Base-by-base conservation (phyloP, 2,888 invertebrate species). In the Therioaphis trifolii region DNA sequence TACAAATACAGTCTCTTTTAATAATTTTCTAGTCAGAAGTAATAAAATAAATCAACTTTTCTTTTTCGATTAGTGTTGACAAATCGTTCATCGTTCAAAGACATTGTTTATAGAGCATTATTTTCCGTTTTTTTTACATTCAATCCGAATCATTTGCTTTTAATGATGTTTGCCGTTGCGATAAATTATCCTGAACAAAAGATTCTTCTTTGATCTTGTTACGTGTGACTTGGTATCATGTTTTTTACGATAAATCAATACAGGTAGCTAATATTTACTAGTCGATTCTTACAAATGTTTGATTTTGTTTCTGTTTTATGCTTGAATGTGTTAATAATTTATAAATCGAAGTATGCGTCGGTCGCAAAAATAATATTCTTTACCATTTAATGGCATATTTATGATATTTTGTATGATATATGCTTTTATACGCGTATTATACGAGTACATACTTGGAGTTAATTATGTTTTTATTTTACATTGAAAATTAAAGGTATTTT, bases 91-190 rank as follows among this genome's bases (percentile, higher is more conserved):
- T 76, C 29, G n/a, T 9, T 27, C 46, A 46, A 61, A 76, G 21
- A 27, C 29, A 21, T 76, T 49, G 29, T 29, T 29, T 46, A 1
- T 18, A 14, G 11, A 43, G 27, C 21, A 52, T 77, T 66, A 15
- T 18, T 66, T 66, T 66, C 35, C 18, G 12, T 66, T 77, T 77
- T n/a, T 52, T 66, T 66, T 66, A 49, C 77, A 21, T 14, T 18
- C 77, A 35, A 68, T 66, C 11, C 49, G 35, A 40, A 66, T 77
- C 24, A 66, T 49, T 77, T 77, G 35, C 4, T 35, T 18, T 52
- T 66, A 77, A 77, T 68, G 77, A 66, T 66, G 66, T 77, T 77
- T 66, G 66, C 63, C 18, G 24, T 49, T 52, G 21, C 66, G 15
- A 52, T 66, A 66, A 21, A 77, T 49, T 72, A 11, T 76, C 43